A percentile compares a stretch with the other conserved stretches of the same genome.
These are phyloP conservation scores for Porites cylindrica DNA, from an alignment of 92 coral and sea anemone genomes.

Conservation along the genomic window DNA sequence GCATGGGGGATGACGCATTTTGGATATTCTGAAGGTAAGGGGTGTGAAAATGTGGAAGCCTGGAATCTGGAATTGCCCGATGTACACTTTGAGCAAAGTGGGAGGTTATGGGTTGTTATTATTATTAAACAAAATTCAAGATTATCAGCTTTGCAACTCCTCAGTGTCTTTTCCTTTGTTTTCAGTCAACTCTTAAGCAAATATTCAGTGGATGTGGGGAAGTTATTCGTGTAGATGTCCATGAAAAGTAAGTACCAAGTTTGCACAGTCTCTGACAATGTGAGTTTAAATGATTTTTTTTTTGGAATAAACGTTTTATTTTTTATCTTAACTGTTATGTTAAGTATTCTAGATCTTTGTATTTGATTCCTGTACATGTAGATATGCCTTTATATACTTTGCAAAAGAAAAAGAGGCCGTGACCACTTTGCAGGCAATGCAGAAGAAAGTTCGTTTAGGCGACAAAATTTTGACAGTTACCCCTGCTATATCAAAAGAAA, in stretches of 20 bases:
- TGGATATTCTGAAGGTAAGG: too few relatives aligned
- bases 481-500: constrained; percentile 12
- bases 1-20: too few relatives aligned
- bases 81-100: too few relatives aligned
- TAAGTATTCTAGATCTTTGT: not conserved
- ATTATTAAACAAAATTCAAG: too few relatives aligned
- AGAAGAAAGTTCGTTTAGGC: not conserved
- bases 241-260: constrained; percentile 30
- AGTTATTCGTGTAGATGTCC: not conserved
- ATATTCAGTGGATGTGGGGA: constrained; percentile 32
- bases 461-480: constrained; percentile 34
- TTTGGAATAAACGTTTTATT: too few relatives aligned
- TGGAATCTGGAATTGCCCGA: too few relatives aligned
- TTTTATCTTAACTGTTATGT: not conserved
- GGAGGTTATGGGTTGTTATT: too few relatives aligned
- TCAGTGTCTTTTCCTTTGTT: not conserved
- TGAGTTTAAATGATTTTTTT: too few relatives aligned
- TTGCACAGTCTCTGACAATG: too few relatives aligned
- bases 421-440: constrained; percentile 41
- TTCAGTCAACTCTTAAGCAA: constrained; percentile 24
- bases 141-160: too few relatives aligned
- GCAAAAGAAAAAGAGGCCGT: constrained; percentile 45
- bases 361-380: not conserved
- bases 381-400: constrained; percentile 43
- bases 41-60: too few relatives aligned